Evolutionary conservation across 2,888 invertebrate genomes (phyloP).

Genomic region (Microctonus aethiopoides): DNA sequence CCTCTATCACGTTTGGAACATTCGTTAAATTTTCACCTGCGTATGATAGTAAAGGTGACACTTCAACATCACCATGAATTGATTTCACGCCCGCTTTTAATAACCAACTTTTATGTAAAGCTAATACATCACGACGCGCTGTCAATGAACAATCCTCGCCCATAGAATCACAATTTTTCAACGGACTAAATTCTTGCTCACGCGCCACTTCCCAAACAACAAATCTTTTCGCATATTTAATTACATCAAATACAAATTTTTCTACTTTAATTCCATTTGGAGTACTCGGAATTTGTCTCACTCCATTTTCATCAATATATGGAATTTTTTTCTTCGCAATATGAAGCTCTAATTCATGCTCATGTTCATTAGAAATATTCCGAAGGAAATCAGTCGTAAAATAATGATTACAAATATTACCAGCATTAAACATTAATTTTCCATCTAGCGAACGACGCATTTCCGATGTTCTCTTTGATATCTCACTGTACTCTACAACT

Average conservation of each 20-base stretch:
- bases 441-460: conserved; percentile 79
- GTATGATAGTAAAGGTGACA: conserved; percentile 91
- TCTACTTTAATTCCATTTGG: conserved; percentile 99
- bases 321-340: conserved; percentile 98
- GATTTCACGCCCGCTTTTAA: conserved; percentile 84
- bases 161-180: conserved; percentile 91
- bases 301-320: conserved; percentile 78
- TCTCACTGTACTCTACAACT: conserved; percentile 97
- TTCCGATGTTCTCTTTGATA: conserved; percentile 88
- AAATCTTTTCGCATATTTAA: conserved; percentile 90
- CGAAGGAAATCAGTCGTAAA: conserved; percentile 89
- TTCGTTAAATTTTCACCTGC: conserved; percentile 86
- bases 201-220: conserved; percentile 93
- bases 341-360: conserved; percentile 86
- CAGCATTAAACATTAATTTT: conserved; percentile 89
- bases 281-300: conserved; percentile 78
- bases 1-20: conserved; percentile 74
- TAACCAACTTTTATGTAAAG: conserved; percentile 83
- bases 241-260: conserved; percentile 99
- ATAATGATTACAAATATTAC: conserved; percentile 98
- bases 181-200: conserved; percentile 94
- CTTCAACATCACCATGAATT: conserved; percentile 78
- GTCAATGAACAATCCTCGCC: conserved; percentile 93
- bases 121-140: conserved; percentile 80
- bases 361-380: conserved; percentile 77